Evolutionary conservation across 2,113 vertebrate genomes (phyloP).

Genomic region (Rana temporaria): DNA sequence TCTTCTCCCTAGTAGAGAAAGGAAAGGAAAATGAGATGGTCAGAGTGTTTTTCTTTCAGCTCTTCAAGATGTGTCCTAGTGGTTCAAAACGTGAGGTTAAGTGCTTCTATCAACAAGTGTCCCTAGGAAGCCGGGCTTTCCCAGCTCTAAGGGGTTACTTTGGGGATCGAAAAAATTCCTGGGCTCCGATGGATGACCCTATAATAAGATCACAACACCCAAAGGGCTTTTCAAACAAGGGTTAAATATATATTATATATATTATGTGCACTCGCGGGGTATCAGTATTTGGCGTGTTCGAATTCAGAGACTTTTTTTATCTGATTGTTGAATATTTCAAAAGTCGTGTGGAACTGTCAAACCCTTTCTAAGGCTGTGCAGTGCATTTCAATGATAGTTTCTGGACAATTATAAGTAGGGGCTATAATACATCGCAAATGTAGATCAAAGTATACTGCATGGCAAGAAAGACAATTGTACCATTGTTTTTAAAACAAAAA

Average conservation of each 20-base stretch:
- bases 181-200: background rate
- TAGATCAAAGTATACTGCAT: too few species aligned
- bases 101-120: conserved; percentile 68
- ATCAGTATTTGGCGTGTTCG: background rate
- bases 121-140: conserved; percentile 50
- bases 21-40: conserved; percentile 46
- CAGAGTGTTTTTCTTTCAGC: conserved; percentile 44
- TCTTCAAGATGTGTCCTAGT: conserved; percentile 39
- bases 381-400: too few species aligned
- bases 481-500: too few species aligned
- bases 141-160: conserved; percentile 21
- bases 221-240: conserved; percentile 8
- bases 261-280: background rate
- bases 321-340: too few species aligned
- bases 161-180: conserved; percentile 30
- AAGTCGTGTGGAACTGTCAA: too few species aligned
- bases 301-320: too few species aligned
- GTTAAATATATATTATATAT: conserved; percentile 15
- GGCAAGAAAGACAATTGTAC: too few species aligned
- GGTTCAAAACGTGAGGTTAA: conserved; percentile 52
- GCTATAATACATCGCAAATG: too few species aligned
- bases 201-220: conserved; percentile 10
- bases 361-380: too few species aligned
- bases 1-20: conserved; percentile 6
- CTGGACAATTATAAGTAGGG: too few species aligned